Conservation (phyloP, 2,113 vertebrate species). For the Apodemus speciosus region DNA sequence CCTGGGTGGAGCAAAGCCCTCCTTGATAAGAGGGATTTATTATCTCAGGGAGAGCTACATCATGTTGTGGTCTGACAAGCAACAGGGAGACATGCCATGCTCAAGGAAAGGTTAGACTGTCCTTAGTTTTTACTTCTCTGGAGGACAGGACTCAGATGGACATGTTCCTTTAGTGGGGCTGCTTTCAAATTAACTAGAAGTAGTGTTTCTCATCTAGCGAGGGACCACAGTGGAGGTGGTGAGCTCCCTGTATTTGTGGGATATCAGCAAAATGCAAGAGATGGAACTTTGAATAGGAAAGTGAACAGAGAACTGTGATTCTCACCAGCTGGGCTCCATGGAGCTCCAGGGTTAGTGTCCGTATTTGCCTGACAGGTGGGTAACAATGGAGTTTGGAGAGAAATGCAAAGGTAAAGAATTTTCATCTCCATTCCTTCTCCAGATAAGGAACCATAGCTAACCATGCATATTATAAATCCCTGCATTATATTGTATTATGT, state of each 20-base stretch:
- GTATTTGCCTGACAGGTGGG: not conserved
- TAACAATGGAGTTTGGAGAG: not conserved
- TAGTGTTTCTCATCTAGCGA: not conserved
- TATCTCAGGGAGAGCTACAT: not conserved
- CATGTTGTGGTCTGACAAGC: not conserved
- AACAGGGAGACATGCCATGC: not conserved
- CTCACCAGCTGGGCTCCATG: not conserved
- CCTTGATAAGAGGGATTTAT: not conserved
- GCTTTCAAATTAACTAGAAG: not conserved
- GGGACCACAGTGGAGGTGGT: not conserved
- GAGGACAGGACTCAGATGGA: not conserved
- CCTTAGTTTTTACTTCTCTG: not conserved
- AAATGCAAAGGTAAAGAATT: not conserved
- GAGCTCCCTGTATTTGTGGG: not conserved
- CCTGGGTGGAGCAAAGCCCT: not conserved
- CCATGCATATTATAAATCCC: not conserved
- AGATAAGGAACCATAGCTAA: not conserved
- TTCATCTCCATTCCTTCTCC: too few relatives aligned
- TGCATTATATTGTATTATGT: not conserved
- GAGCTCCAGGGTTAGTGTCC: not conserved
- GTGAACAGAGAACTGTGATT: not conserved
- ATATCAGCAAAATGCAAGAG: constrained; percentile 11
- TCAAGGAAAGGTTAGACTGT: too few relatives aligned
- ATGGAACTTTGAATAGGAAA: not conserved
- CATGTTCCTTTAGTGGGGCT: not conserved